Evolutionary conservation across 2,797 vertebrate species (phyloP).

Genomic region (Siniperca scherzeri): DNA sequence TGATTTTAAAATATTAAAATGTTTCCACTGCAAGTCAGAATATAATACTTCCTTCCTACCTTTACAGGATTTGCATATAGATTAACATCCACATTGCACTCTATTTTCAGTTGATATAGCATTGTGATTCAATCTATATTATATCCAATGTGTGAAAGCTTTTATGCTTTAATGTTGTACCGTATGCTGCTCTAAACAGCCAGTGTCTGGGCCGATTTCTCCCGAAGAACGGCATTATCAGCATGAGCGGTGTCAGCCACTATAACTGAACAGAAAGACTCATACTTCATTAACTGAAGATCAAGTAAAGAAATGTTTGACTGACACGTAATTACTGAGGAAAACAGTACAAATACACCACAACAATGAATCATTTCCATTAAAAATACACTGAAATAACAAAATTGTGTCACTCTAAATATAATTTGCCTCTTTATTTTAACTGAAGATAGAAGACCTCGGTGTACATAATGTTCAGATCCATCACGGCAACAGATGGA

Average conservation of each 20-base stretch:
- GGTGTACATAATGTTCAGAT: neutral
- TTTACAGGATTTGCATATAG: neutral
- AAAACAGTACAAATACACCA: neutral
- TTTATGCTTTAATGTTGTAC: neutral
- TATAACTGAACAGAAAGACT: constrained; percentile 1
- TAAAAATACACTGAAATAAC: neutral
- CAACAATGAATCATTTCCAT: neutral
- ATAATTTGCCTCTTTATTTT: neutral
- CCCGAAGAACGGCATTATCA: neutral
- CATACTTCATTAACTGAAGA: neutral
- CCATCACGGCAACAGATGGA: constrained; percentile 49
- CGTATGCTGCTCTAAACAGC: neutral
- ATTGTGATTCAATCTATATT: neutral
- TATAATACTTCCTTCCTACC: neutral
- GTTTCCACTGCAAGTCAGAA: neutral
- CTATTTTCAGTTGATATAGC: neutral
- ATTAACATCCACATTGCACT: neutral
- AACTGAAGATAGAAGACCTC: neutral
- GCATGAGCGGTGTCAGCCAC: neutral
- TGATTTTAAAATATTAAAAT: neutral
- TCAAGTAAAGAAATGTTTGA: neutral
- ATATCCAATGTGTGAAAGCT: neutral
- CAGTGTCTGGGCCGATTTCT: neutral
- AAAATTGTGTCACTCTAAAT: neutral
- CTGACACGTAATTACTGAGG: constrained; percentile 4